A percentile compares a stretch with the other conserved stretches of the same genome.
Conservation (phyloP, 1,140 invertebrate genomes). For the Scaptodrosophila lebanonensis region DNA sequence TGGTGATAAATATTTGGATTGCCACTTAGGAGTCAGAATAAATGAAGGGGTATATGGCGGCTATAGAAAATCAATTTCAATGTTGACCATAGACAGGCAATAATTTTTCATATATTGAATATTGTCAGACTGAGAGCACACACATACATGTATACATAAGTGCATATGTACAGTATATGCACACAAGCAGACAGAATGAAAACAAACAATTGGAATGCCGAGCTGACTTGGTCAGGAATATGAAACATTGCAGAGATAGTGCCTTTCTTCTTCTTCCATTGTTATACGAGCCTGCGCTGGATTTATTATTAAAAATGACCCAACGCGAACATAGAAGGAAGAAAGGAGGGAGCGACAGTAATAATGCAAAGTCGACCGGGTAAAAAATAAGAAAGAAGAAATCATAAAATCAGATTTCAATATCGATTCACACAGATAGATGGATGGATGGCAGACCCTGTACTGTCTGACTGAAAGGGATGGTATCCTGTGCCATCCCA, state of each 20-base stretch:
- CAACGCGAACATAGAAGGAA: neutral
- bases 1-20: too few species aligned
- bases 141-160: slow-evolving; percentile 5
- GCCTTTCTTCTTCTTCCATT: too few species aligned
- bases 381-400: slow-evolving; percentile 74
- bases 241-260: too few species aligned
- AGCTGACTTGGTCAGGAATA: too few species aligned
- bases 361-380: slow-evolving; percentile 68
- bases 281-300: too few species aligned
- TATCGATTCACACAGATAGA: slow-evolving; percentile 38
- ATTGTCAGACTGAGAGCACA: slow-evolving; percentile 20
- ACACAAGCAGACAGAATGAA: too few species aligned
- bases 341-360: slow-evolving; percentile 7
- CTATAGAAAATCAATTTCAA: slow-evolving; percentile 62
- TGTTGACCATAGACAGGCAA: slow-evolving; percentile 62
- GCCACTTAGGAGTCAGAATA: slow-evolving; percentile 14
- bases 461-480: too few species aligned
- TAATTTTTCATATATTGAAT: slow-evolving; percentile 58
- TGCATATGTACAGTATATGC: slow-evolving; percentile 26
- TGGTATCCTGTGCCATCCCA: too few species aligned
- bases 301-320: slow-evolving; percentile 55
- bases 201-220: too few species aligned
- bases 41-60: slow-evolving; percentile 2
- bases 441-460: too few species aligned
- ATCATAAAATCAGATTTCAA: slow-evolving; percentile 73